phyloP scores from a whole-genome alignment of 2,113 vertebrate genomes.

The Xiphias gladius region DNA sequence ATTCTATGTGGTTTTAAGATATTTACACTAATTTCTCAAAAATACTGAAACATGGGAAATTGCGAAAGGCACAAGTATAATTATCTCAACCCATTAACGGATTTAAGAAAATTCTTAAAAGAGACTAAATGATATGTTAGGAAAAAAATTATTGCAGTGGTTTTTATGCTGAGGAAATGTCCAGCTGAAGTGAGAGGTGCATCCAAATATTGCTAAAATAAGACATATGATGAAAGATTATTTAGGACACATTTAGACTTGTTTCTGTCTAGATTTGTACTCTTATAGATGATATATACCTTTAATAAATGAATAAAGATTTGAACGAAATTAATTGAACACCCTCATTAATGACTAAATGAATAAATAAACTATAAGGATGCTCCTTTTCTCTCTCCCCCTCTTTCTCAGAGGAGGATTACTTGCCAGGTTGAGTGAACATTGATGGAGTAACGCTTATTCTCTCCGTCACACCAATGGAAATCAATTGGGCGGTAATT shows the following conservation, averaged over 20 bases:
- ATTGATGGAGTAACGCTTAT: constrained; percentile 82
- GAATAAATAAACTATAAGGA: constrained; percentile 43
- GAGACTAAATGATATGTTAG: constrained; percentile 16
- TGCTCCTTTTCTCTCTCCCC: constrained; percentile 28
- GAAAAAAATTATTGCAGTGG: constrained; percentile 1
- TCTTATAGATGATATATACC: constrained; percentile 20
- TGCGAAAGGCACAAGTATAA: neutral
- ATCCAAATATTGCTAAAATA: constrained; percentile 16
- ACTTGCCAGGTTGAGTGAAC: constrained; percentile 77
- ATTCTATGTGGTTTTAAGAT: constrained; percentile 9
- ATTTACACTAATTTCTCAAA: neutral
- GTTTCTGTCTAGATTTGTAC: constrained; percentile 12
- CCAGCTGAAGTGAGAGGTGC: neutral
- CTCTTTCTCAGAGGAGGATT: constrained; percentile 65
- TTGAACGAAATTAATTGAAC: constrained; percentile 48
- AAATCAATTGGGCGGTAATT: constrained; percentile 83
- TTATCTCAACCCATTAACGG: constrained; percentile 18
- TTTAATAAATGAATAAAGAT: constrained; percentile 51
- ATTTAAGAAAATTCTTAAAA: constrained; percentile 39
- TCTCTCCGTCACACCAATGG: constrained; percentile 79
- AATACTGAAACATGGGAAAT: neutral
- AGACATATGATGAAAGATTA: neutral
- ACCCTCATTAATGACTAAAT: constrained; percentile 53
- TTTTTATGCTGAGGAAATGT: constrained; percentile 21
- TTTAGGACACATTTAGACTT: neutral